Base-by-base conservation (phyloP, 2,888 invertebrate species). In the Tenthredo notha region DNA sequence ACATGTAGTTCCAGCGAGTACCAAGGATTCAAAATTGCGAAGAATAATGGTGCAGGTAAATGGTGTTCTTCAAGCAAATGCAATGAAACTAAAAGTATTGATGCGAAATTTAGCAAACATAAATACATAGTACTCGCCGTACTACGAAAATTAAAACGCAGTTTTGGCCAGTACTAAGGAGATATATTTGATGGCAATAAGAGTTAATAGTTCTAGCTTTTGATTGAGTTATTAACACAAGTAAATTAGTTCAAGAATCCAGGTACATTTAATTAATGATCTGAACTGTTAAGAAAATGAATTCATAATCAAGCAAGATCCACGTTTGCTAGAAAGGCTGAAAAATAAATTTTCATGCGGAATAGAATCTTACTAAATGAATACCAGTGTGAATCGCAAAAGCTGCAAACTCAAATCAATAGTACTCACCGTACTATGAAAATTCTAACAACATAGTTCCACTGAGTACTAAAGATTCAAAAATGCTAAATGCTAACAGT, bases 381-480 rank as follows among this genome's bases (percentile, higher is more conserved):
- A 12, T 50, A 54, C 18, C 6, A 67, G 43, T 43, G 12, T 72
- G 72, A 43, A 43, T 18, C 40, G 72, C 12, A 40, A 72, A n/a
- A 72, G n/a, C 37, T 72, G 78, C 54, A 78, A 37, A 33, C 33
- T 78, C 40, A 58, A 78, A 78, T 78, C 58, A 37, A 78, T 77
- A 77, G 80, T 58, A 80, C 61, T 80, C 43, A 82, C 43, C 82
- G 67, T 65, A 65, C 67, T 82, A 82, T 67, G 43, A 47, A 58
- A 78, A 18, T 67, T 82, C 18, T 74, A 25, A 37, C 65, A 67
- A 67, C 67, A 54, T 15, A 82, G 82, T 82, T 65, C 67, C 29
- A 67, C 29, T 67, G 29, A 82, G 82, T 80, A 67, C 82, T 47
- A 67, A 67, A 37, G 67, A 80, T 61, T 61, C 80, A 58, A 61